Percentiles rank a stretch among this genome's conserved stretches.
phyloP scores from a whole-genome alignment of 2,888 invertebrate genomes.

The Caenorhabditis virilis region DNA sequence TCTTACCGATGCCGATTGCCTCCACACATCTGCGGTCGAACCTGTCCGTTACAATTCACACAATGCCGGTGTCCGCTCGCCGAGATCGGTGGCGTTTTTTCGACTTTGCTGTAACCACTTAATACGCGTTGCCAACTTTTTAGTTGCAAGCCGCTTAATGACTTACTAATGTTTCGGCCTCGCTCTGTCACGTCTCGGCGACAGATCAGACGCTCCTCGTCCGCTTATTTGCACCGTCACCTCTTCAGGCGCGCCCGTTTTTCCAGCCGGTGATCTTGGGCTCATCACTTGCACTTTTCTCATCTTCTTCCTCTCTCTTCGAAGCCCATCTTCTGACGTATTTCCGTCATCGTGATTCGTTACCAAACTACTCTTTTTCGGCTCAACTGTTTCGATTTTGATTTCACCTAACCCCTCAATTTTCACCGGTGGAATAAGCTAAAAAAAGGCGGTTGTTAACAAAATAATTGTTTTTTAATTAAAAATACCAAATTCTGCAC shows the following conservation, averaged over 20 bases:
- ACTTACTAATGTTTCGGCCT: constrained; percentile 38
- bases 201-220: neutral
- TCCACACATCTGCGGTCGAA: constrained; percentile 64
- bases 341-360: neutral
- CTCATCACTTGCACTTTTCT: constrained; percentile 16
- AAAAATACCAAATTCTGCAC: too few relatives aligned
- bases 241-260: neutral
- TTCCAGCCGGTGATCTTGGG: constrained; percentile 14
- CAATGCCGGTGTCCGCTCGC: constrained; percentile 56
- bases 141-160: constrained; percentile 6
- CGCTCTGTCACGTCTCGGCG: constrained; percentile 22
- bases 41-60: constrained; percentile 59
- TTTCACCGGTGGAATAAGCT: too few relatives aligned
- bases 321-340: constrained; percentile 11
- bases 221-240: neutral
- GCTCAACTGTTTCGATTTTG: too few relatives aligned
- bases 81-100: constrained; percentile 61
- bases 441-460: too few relatives aligned
- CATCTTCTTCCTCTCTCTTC: constrained; percentile 19
- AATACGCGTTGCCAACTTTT: constrained; percentile 31
- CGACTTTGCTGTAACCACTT: constrained; percentile 58
- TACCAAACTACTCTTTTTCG: neutral
- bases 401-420: too few relatives aligned
- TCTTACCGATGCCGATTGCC: constrained; percentile 50
- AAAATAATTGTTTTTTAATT: too few relatives aligned